A percentile compares a stretch with the other conserved stretches of the same genome.
These are phyloP conservation scores for Drosophila longiperda DNA, from an alignment of 2,888 invertebrate genomes.

Conservation along the genomic window DNA sequence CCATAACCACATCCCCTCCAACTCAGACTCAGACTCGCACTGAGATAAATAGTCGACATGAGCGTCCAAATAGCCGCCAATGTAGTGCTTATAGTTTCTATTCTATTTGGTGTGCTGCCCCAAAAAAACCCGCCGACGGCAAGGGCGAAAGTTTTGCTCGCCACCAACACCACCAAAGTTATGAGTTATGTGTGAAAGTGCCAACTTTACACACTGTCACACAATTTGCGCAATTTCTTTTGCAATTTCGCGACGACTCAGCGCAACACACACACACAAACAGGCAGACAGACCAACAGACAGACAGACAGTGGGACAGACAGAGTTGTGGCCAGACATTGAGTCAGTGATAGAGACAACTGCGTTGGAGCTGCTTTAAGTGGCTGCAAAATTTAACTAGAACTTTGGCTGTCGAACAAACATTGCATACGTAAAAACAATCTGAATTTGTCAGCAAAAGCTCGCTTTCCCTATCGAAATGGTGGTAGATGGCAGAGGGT, in stretches of 20 bases:
- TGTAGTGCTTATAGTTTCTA: conserved; percentile 57
- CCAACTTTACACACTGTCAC: conserved; percentile 81
- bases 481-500: neutral
- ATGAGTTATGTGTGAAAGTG: conserved; percentile 84
- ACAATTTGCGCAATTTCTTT: conserved; percentile 80
- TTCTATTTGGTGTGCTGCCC: neutral
- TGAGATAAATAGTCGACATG: conserved; percentile 78
- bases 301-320: rapidly evolving
- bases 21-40: conserved; percentile 14
- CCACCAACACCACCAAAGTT: conserved; percentile 71
- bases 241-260: conserved; percentile 59
- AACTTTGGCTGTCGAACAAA: conserved; percentile 14
- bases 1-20: neutral
- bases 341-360: conserved; percentile 5
- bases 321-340: conserved; percentile 5
- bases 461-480: conserved; percentile 59
- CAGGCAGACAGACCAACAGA: neutral
- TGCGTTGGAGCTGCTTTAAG: conserved; percentile 25
- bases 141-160: conserved; percentile 79
- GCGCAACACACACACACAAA: conserved; percentile 15
- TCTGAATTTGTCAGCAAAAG: conserved; percentile 64
- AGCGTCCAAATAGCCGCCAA: conserved; percentile 76
- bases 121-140: conserved; percentile 37
- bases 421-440: conserved; percentile 51
- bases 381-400: conserved; percentile 19